A percentile compares a stretch with the other conserved stretches of the same genome.
Conservation (phyloP, 2,113 vertebrate species). For the Tetrao urogallus region DNA sequence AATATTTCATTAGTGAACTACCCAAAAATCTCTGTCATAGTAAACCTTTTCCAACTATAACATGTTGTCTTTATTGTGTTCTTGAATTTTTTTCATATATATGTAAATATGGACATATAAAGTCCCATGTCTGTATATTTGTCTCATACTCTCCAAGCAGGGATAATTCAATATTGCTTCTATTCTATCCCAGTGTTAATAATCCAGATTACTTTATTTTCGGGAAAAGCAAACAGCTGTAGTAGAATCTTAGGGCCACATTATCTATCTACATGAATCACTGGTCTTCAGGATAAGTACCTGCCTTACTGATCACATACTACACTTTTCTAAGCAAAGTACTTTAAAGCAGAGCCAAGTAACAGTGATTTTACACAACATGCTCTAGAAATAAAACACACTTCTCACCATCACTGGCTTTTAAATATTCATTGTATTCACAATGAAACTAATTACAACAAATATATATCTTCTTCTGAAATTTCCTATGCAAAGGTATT, state of each 20-base stretch:
- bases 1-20: neutral
- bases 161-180: neutral
- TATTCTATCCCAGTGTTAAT: neutral
- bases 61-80: neutral
- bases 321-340: neutral
- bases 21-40: neutral
- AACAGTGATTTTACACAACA: neutral
- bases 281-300: neutral
- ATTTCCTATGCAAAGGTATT: neutral
- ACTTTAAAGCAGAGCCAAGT: neutral
- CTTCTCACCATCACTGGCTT: neutral
- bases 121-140: neutral
- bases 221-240: neutral
- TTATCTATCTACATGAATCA: neutral
- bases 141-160: neutral
- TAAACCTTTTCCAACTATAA: neutral
- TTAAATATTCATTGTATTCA: neutral
- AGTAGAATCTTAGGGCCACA: neutral
- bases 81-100: neutral
- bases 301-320: fast-evolving
- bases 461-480: neutral
- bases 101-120: neutral
- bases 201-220: neutral
- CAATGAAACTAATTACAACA: neutral
- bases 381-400: neutral